A percentile compares a stretch with the other conserved stretches of the same genome.
These are phyloP conservation scores for Drosophila prostipennis DNA, from an alignment of 2,888 invertebrate genomes.

Conservation along the genomic window DNA sequence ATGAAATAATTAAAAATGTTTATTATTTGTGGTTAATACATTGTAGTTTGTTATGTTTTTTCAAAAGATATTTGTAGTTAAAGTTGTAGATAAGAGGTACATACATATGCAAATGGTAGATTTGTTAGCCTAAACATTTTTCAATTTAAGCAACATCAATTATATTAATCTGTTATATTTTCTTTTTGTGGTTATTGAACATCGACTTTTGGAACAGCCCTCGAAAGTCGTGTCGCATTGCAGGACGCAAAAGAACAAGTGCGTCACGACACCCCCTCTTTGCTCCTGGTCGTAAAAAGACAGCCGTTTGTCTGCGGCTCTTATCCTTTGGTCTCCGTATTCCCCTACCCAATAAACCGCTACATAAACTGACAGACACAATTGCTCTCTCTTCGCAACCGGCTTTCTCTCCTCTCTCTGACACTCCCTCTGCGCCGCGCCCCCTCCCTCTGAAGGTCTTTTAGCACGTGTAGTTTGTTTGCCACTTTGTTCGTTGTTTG, in stretches of 20 bases:
- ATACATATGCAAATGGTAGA: no score
- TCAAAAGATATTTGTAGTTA: no score
- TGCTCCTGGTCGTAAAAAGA: constrained; percentile 15
- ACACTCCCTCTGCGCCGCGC: neutral
- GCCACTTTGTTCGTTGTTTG: constrained; percentile 62
- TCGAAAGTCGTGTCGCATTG: constrained; percentile 47
- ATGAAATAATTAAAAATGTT: no score
- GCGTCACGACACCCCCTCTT: constrained; percentile 53
- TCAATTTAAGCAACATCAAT: neutral
- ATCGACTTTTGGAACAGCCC: constrained; percentile 23
- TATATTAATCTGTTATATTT: neutral
- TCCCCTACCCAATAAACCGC: neutral
- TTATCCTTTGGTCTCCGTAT: constrained; percentile 1
- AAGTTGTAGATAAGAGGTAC: no score
- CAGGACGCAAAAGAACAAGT: constrained; percentile 49
- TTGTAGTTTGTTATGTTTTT: no score
- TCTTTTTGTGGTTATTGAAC: neutral
- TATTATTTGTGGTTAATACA: no score
- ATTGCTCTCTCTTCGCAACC: constrained; percentile 8
- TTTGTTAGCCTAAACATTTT: neutral
- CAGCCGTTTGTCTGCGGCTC: constrained; percentile 27
- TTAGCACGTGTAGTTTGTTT: constrained; percentile 66
- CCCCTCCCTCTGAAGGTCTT: neutral
- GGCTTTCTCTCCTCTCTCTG: constrained; percentile 5
- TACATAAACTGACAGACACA: constrained; percentile 30